These are phyloP conservation scores for Bombyx mandarina DNA, from an alignment of 1,140 invertebrate species.

Conservation along the genomic window DNA sequence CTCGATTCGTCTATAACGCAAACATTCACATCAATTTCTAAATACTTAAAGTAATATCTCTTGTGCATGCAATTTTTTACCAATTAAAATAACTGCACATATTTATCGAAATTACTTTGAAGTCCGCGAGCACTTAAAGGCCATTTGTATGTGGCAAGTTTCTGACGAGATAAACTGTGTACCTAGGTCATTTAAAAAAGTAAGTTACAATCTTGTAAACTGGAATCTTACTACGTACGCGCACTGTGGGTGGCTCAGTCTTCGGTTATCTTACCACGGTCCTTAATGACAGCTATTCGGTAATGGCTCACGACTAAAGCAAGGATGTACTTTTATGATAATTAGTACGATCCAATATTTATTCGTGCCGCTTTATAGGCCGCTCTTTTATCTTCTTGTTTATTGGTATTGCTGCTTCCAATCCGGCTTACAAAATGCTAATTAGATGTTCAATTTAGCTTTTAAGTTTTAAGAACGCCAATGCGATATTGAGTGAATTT, in stretches of 20 bases:
- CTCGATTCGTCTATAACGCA: too few species aligned
- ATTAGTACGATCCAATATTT: slow-evolving; percentile 63
- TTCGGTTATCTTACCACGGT: slow-evolving; percentile 30
- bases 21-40: too few species aligned
- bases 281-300: slow-evolving; percentile 61
- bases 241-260: slow-evolving; percentile 49
- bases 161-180: slow-evolving; percentile 37
- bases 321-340: slow-evolving; percentile 60
- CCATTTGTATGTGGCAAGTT: slow-evolving; percentile 43
- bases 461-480: slow-evolving; percentile 29
- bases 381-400: slow-evolving; percentile 55
- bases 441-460: slow-evolving; percentile 35
- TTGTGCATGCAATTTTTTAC: not conserved
- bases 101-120: not conserved
- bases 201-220: slow-evolving; percentile 31
- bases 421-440: slow-evolving; percentile 36
- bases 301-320: slow-evolving; percentile 47
- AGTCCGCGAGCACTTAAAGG: slow-evolving; percentile 23
- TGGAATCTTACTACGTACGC: slow-evolving; percentile 2
- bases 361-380: slow-evolving; percentile 42
- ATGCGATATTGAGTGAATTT: slow-evolving; percentile 3
- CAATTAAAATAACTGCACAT: not conserved
- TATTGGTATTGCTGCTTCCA: slow-evolving; percentile 48
- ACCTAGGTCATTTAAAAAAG: slow-evolving; percentile 39
- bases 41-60: too few species aligned